A percentile compares a stretch with the other conserved stretches of the same genome.
Evolutionary conservation across 2,113 vertebrate species (phyloP).

Genomic region (Pterocles gutturalis): DNA sequence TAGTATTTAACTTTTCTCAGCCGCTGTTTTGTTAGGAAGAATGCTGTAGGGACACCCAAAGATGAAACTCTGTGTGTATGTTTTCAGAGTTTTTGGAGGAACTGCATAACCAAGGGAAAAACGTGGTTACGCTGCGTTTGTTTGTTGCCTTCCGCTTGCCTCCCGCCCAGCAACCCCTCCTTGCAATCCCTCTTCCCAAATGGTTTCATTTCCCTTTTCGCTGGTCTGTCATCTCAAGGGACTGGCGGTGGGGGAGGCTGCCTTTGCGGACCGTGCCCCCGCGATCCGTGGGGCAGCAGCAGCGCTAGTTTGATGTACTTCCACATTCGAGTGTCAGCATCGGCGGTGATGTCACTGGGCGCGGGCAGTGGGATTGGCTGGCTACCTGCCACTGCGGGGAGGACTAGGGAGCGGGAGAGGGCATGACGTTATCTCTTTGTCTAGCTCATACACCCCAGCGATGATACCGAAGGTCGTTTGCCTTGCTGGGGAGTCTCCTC

Average conservation of each 20-base stretch:
- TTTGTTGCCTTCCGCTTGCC: background rate
- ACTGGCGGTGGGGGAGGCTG: background rate
- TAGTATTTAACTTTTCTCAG: background rate
- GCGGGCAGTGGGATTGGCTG: conserved; percentile 49
- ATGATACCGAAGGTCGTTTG: background rate
- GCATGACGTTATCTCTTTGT: conserved; percentile 65
- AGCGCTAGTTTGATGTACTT: background rate
- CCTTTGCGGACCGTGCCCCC: background rate
- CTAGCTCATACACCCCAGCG: background rate
- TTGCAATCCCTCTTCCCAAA: background rate
- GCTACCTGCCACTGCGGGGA: conserved; percentile 37
- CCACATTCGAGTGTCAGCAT: background rate
- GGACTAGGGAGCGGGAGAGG: conserved; percentile 11
- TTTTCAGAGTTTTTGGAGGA: background rate
- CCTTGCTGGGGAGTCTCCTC: background rate
- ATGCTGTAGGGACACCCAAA: background rate
- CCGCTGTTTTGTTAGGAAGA: background rate
- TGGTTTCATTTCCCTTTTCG: background rate
- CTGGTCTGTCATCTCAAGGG: background rate
- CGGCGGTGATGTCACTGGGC: conserved; percentile 9
- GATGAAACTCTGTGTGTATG: background rate
- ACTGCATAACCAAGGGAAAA: background rate
- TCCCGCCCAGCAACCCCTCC: background rate
- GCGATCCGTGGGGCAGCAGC: background rate
- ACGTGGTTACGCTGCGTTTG: background rate